Conservation (phyloP, 35 echinoderm and acorn worm species). For the Diadema setosum region DNA sequence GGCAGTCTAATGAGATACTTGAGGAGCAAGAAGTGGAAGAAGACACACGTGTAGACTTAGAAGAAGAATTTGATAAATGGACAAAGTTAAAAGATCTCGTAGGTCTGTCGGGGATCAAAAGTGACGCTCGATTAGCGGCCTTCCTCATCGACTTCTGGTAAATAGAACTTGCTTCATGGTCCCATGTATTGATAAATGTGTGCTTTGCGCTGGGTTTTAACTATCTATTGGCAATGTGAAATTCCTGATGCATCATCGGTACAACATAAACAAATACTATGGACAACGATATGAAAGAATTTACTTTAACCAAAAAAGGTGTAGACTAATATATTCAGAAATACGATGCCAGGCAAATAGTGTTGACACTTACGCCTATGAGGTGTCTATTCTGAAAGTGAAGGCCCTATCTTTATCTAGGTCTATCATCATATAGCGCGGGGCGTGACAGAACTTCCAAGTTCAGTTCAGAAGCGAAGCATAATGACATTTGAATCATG, state of each 20-base stretch:
- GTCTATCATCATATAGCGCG: too few species aligned
- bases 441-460: too few species aligned
- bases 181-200: neutral
- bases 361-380: neutral
- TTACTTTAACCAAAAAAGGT: neutral
- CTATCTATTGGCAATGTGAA: neutral
- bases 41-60: neutral
- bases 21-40: neutral
- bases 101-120: slow-evolving; percentile 6
- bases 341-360: too few species aligned
- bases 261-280: neutral
- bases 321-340: neutral
- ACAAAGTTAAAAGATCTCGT: neutral
- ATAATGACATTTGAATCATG: too few species aligned
- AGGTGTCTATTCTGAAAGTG: too few species aligned
- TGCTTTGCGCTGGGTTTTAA: too few species aligned
- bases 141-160: slow-evolving; percentile 24
- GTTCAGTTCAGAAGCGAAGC: too few species aligned
- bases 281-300: neutral
- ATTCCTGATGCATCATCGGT: neutral
- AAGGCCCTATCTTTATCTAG: too few species aligned
- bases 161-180: neutral
- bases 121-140: neutral
- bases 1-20: neutral
- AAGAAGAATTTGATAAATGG: slow-evolving; percentile 9